Evolutionary conservation across 64 coral and sea anemone species (phyloP).

Genomic region (Cladopsammia gracilis): DNA sequence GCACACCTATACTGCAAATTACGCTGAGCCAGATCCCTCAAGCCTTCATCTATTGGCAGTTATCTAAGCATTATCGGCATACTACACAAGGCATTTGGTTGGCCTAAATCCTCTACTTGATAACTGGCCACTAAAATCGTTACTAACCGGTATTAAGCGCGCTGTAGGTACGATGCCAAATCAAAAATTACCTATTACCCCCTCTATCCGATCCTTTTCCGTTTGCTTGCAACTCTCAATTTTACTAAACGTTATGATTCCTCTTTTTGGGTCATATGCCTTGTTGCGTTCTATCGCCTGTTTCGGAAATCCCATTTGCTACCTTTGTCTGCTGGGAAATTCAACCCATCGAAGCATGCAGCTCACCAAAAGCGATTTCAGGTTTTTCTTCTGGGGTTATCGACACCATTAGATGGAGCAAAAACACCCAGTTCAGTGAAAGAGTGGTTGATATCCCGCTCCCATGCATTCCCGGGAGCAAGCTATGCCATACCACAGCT

Average conservation of each 20-base stretch:
- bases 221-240: slow-evolving; percentile 33
- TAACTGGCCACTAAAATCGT: slow-evolving; percentile 39
- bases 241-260: slow-evolving; percentile 9
- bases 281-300: slow-evolving; percentile 26
- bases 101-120: slow-evolving; percentile 39
- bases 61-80: slow-evolving; percentile 42
- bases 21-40: slow-evolving; percentile 21
- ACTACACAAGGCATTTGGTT: slow-evolving; percentile 41
- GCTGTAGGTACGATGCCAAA: slow-evolving; percentile 23
- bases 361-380: slow-evolving; percentile 38
- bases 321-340: slow-evolving; percentile 25
- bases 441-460: slow-evolving; percentile 35
- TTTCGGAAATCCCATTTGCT: slow-evolving; percentile 43
- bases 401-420: slow-evolving; percentile 46
- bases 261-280: slow-evolving; percentile 46
- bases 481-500: slow-evolving; percentile 23
- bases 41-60: slow-evolving; percentile 6
- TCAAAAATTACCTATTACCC: slow-evolving; percentile 40
- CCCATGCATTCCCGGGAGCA: slow-evolving; percentile 39
- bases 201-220: not conserved
- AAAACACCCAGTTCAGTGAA: slow-evolving; percentile 43
- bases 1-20: slow-evolving; percentile 18
- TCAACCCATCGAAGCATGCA: slow-evolving; percentile 44
- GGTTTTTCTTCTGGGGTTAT: slow-evolving; percentile 15
- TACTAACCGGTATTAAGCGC: slow-evolving; percentile 46